These are phyloP conservation scores for Antitype chi DNA, from an alignment of 2,888 invertebrate genomes.

Conservation along the genomic window DNA sequence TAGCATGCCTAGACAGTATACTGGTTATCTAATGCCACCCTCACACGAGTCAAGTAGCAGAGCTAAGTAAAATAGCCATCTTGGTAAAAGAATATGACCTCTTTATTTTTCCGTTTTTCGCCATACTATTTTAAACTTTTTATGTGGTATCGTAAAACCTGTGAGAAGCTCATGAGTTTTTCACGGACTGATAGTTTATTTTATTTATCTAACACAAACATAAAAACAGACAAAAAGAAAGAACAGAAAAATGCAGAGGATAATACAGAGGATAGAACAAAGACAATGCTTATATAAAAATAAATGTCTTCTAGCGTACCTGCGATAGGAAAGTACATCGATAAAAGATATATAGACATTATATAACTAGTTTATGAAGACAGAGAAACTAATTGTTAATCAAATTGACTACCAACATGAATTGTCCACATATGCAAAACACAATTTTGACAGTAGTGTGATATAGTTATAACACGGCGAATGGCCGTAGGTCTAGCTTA, in stretches of 20 bases:
- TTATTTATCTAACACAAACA: too few species aligned
- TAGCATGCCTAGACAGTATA: not conserved
- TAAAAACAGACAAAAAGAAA: too few species aligned
- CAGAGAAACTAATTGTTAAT: not conserved
- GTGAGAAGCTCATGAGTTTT: not conserved
- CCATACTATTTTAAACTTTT: not conserved
- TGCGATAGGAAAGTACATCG: too few species aligned
- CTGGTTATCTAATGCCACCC: conserved; percentile 3
- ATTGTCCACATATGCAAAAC: not conserved
- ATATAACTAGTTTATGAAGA: not conserved
- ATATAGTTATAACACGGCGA: not conserved
- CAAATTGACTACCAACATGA: not conserved
- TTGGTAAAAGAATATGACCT: not conserved
- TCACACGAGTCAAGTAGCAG: not conserved
- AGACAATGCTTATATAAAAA: too few species aligned
- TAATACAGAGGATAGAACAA: too few species aligned
- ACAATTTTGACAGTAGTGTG: not conserved
- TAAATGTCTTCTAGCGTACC: too few species aligned
- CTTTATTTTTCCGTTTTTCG: not conserved
- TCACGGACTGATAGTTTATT: not conserved
- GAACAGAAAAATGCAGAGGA: too few species aligned
- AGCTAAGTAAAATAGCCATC: not conserved
- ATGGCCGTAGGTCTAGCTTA: not conserved
- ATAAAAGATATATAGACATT: too few species aligned
- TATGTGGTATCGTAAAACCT: not conserved